These are phyloP conservation scores for Pteronotus mesoamericanus DNA, from an alignment of 2,797 vertebrate species.

Conservation along the genomic window DNA sequence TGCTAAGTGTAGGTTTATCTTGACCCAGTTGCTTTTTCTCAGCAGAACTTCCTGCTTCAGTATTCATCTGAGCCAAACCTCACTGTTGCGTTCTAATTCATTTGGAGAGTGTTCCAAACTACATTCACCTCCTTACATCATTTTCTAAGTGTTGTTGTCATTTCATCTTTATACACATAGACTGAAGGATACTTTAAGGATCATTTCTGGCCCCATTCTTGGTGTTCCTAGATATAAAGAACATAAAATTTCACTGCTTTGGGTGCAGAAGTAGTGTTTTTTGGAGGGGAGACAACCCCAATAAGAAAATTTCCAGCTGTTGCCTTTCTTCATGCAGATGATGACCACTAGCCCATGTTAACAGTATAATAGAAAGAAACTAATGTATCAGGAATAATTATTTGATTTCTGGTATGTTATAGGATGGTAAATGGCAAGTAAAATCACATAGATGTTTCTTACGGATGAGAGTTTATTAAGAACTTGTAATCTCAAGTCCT, in stretches of 20 bases:
- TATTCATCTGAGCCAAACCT: background rate
- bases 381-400: background rate
- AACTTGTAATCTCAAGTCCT: background rate
- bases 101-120: background rate
- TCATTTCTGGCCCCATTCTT: background rate
- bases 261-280: background rate
- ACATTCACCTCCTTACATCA: background rate
- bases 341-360: background rate
- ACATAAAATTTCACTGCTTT: background rate
- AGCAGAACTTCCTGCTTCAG: background rate
- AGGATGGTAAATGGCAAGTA: background rate
- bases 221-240: background rate
- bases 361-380: background rate
- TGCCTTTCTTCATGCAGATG: background rate
- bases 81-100: background rate
- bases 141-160: background rate
- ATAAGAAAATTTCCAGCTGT: background rate
- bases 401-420: background rate
- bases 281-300: background rate
- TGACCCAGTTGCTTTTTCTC: background rate
- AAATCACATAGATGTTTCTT: background rate
- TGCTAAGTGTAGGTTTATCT: background rate
- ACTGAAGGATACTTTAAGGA: background rate
- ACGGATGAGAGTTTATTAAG: background rate
- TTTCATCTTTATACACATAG: background rate